Base-by-base conservation (phyloP, 2,888 invertebrate species). In the Cataglyphis livida region DNA sequence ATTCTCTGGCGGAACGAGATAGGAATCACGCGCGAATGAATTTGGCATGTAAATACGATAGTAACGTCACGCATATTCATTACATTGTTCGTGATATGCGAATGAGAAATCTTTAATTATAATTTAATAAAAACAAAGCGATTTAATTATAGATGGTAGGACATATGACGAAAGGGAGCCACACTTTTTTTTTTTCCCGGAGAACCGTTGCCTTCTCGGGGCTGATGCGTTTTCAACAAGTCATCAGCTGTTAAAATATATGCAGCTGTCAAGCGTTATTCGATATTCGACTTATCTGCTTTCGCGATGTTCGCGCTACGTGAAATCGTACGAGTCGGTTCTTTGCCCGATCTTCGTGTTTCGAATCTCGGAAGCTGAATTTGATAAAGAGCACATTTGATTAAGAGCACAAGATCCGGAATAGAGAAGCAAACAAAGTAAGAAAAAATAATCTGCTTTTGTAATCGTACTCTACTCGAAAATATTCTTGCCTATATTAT, bases 21-120 rank as follows among this genome's bases (percentile, higher is more conserved):
- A 81, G 84, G 87, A 87, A 87, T 81, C 81, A 83, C 78, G 87
- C 88, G 82, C 74, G 28, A 81, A 71, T 84, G 86, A 82, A 84
- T 87, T 88, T 83, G 73, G 25, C 85, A 62, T 74, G 85, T 65
- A 85, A 87, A 88, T 83, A 83, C 81, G 59, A 59, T 59, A 51
- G 28, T 65, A 74, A 74, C 70, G 84, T 73, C 68, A 73, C 75
- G 85, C 71, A 71, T 79, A 70, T 57, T 21, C 28, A 44, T 32
- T 44, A 9, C 41, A 25, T n/a, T n/a, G 44, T 44, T 44, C 44
- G 18, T 5, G 18, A 44, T 44, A 10, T 3, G n/a, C 66, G 35
- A n/a, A 5, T 75, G 74, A 64, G 21, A 54, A 64, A 32, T 48
- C 41, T 76, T 35, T 81, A 62, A 79, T 59, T 84, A 75, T 28